Evolutionary conservation across 2,113 vertebrate species (phyloP), one percentile per base, ranked within the genome.

Genomic region (Dipodomys spectabilis): DNA sequence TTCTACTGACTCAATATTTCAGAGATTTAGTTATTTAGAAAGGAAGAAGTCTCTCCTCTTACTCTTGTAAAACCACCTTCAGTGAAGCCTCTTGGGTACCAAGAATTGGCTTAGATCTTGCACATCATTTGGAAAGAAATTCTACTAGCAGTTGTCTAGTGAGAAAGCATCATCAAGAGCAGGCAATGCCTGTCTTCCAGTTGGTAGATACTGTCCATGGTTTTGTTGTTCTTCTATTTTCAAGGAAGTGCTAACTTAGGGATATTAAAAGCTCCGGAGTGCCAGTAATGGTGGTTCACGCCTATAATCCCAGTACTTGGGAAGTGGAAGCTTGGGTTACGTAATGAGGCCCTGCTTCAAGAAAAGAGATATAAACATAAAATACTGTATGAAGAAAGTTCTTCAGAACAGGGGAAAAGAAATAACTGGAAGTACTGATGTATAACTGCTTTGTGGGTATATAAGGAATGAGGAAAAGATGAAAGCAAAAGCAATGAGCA

Each of bases 151-250:
- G 64, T 23, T 82, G 0, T 53, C 2, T 75, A 15, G 10, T 60
- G 65, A 82, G 57, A 32, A 80, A 57, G 57, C 5, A 78, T 44
- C n/a, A 30, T 86, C 65, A 67, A 64, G 27, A 27, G 9, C 1
- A 74, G 8, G 7, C n/a, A 49, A 0, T 49, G 32, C 18, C 12
- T 87, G 27, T 49, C 44, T 64, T 35, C 35, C 85, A 32, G 44
- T 45, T 91, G 30, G 18, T 25, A 62, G 74, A 22, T 53, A 62
- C 27, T 60, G 28, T 77, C 20, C 9, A 19, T 49, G 44, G 32
- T 67, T 73, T 88, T 75, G 69, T 62, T 91, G 5, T 88, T 27
- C 25, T 77, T 30, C 64, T 27, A 93, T 83, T 89, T 71, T 30
- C 65, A 35, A 77, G 23, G 5, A 93, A 64, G 27, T 39, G n/a